A percentile compares a stretch with the other conserved stretches of the same genome.
phyloP scores from a whole-genome alignment of 2,888 invertebrate genomes.

The Glaucopsyche alexis region DNA sequence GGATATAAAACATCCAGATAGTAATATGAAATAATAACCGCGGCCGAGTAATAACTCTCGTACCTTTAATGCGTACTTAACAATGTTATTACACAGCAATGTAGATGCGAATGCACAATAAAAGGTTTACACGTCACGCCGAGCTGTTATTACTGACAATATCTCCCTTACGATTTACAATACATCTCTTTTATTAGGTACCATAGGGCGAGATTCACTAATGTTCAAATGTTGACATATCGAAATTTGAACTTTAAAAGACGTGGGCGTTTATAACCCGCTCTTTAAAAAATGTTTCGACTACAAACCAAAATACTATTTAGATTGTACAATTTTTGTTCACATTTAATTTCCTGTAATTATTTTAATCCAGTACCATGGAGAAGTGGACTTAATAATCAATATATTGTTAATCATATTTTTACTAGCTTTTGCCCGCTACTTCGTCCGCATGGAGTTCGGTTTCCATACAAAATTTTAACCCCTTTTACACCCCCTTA shows the following conservation, averaged over 20 bases:
- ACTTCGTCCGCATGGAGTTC: no score
- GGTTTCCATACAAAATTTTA: no score
- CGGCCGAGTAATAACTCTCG: conserved; percentile 25
- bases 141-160: conserved; percentile 61
- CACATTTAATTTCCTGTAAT: no score
- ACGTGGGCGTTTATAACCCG: no score
- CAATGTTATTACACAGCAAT: conserved; percentile 63
- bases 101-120: conserved; percentile 69
- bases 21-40: conserved; percentile 27
- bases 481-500: no score
- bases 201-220: conserved; percentile 52
- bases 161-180: conserved; percentile 70
- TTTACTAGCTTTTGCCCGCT: no score
- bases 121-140: conserved; percentile 70
- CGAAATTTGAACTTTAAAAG: conserved; percentile 32
- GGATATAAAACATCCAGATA: conserved; percentile 18
- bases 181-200: conserved; percentile 53
- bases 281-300: no score
- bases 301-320: no score
- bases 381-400: no score
- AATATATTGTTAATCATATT: no score
- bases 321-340: no score
- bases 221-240: conserved; percentile 30
- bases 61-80: conserved; percentile 35
- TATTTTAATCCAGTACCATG: no score